Base-by-base conservation (phyloP, 2,888 invertebrate species). In the Busseola fusca region DNA sequence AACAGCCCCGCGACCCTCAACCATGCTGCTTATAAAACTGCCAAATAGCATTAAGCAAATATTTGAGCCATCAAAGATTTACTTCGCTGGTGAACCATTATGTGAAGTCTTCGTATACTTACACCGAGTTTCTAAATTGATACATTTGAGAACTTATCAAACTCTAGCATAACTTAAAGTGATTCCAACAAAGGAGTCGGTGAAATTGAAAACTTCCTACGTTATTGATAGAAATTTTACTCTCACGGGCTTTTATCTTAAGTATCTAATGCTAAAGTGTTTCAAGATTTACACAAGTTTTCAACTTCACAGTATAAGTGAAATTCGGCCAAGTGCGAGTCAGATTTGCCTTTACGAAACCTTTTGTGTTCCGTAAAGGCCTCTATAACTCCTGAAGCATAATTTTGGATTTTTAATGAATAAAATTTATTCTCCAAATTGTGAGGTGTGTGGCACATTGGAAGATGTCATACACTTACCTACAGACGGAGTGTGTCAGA, bases 41-140 rank as follows among this genome's bases (percentile, higher is more conserved):
- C 52, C 18, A 65, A 64, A 68, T 52, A 30, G 27, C 30, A 30
- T 52, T 52, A 52, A 21, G 4, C 34, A 68, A 30, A 68, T 68
- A 69, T 50, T 58, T 58, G 25, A 12, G 9, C 34, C 3, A 7
- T 25, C 18, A 40, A 25, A 42, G 16, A 59, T 42, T 59, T 25
- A 34, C 25, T 34, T 42, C 1, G 25, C 56, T 56, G 12, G 6
- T 37, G 18, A 40, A 3, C 12, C 14, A 25, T 58, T 69, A 25
- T 34, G 6, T 27, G 14, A 48, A 45, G 37, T 48, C 16, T 37
- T 18, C 4, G 6, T 25, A 40, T 18, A 56, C 16, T 63, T 48
- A 63, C 56, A 30, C 1, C 6, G 12, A 27, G 27, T 21, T 42
- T 18, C 6, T 25, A 16, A 27, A 21, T 25, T 42, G 40, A 25